These are phyloP conservation scores for Dasypolia templi DNA, from an alignment of 2,888 invertebrate genomes.

Conservation along the genomic window DNA sequence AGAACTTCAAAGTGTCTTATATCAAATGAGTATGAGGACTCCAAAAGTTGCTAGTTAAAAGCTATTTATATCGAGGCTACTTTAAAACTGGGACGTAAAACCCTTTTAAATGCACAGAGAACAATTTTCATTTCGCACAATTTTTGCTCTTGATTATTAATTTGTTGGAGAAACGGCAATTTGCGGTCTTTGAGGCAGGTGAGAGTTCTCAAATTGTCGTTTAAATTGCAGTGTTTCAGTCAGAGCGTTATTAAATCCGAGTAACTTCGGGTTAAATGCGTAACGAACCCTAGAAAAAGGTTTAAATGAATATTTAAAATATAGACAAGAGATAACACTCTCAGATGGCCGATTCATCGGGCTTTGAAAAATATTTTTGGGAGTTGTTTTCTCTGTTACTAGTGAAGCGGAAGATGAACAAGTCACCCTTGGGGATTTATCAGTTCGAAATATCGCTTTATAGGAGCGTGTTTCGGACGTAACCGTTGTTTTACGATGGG, in stretches of 20 bases:
- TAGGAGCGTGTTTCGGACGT: constrained; percentile 45
- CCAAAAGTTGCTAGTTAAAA: background rate
- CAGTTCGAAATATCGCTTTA: constrained; percentile 71
- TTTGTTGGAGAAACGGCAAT: constrained; percentile 75
- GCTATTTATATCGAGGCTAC: background rate
- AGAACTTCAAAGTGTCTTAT: too few relatives aligned
- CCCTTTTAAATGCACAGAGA: constrained; percentile 47
- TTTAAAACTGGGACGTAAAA: constrained; percentile 13
- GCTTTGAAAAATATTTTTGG: constrained; percentile 64
- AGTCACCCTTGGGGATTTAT: constrained; percentile 72
- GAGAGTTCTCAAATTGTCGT: constrained; percentile 76
- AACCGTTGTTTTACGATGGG: constrained; percentile 44
- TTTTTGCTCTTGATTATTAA: constrained; percentile 69
- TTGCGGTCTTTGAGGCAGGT: constrained; percentile 76
- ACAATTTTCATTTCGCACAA: constrained; percentile 44
- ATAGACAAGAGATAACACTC: constrained; percentile 65
- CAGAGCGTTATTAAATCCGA: constrained; percentile 78
- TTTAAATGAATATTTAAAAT: constrained; percentile 79
- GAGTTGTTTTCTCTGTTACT: constrained; percentile 67
- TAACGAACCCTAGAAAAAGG: constrained; percentile 72
- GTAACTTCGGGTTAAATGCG: constrained; percentile 76
- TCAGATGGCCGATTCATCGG: constrained; percentile 66
- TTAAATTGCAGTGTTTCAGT: constrained; percentile 79
- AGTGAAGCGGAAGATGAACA: constrained; percentile 74
- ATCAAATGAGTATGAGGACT: too few relatives aligned